These are phyloP conservation scores for Pelecanus crispus DNA, from an alignment of 2,113 vertebrate species.

Conservation along the genomic window DNA sequence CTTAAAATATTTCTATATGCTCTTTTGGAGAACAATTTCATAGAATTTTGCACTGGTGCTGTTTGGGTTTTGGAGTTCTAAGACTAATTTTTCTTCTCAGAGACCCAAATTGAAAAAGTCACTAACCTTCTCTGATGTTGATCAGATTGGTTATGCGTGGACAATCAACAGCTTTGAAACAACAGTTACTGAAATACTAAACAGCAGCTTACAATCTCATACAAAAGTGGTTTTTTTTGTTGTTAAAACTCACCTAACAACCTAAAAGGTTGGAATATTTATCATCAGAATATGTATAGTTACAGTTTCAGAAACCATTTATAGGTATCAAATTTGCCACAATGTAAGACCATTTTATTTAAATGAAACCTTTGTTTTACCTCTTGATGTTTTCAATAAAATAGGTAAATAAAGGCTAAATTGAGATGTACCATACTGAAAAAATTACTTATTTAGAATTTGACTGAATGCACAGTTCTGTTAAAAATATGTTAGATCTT, in stretches of 20 bases:
- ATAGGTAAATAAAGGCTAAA: background rate
- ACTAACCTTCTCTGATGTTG: background rate
- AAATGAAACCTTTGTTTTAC: background rate
- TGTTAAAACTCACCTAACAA: background rate
- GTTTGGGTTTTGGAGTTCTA: background rate
- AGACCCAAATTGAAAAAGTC: background rate
- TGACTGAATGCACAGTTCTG: background rate
- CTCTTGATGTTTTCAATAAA: background rate
- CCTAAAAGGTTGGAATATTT: background rate
- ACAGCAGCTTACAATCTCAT: background rate
- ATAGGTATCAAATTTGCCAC: background rate
- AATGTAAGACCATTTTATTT: background rate
- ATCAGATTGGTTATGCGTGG: background rate
- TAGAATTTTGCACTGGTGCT: background rate
- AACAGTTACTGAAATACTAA: background rate
- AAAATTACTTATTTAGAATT: background rate
- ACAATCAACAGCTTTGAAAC: background rate
- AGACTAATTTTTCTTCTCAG: background rate
- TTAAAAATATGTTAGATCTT: background rate
- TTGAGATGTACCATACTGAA: background rate
- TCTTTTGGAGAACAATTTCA: background rate
- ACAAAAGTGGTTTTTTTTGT: background rate
- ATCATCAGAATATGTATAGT: background rate
- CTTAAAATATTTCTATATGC: background rate
- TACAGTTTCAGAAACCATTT: background rate